phyloP scores from a whole-genome alignment of 2,888 invertebrate species.

The Polia nebulosa region DNA sequence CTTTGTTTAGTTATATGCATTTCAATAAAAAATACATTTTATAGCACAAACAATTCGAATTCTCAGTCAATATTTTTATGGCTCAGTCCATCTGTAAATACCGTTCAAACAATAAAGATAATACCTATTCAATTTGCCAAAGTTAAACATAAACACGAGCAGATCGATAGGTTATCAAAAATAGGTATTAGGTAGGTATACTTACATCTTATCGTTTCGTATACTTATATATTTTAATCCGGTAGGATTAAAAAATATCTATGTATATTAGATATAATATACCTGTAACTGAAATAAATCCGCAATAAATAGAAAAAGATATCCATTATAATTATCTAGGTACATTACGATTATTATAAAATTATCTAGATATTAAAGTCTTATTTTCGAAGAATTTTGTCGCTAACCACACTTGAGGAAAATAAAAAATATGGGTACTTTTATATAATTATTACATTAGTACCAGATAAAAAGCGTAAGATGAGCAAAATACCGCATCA shows the following conservation, averaged over 20 bases:
- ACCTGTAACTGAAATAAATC: conserved; percentile 4
- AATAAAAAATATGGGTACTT: too few relatives aligned
- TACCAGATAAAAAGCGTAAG: not conserved
- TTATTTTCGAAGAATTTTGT: conserved; percentile 7
- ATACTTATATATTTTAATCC: conserved; percentile 29
- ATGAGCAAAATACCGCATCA: not conserved
- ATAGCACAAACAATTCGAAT: not conserved
- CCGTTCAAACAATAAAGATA: not conserved
- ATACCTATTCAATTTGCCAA: not conserved
- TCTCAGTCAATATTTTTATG: conserved; percentile 16
- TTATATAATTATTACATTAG: not conserved
- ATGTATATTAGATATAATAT: too few relatives aligned
- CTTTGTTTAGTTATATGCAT: not conserved
- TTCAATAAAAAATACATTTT: too few relatives aligned
- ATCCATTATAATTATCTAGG: not conserved
- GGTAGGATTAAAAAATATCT: too few relatives aligned
- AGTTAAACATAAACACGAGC: not conserved
- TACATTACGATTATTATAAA: conserved; percentile 3
- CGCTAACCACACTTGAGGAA: not conserved
- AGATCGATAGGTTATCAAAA: not conserved
- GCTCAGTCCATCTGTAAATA: not conserved
- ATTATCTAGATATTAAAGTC: not conserved
- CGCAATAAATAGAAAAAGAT: not conserved
- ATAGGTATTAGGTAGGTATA: not conserved
- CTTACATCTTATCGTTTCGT: not conserved